A percentile compares a stretch with the other conserved stretches of the same genome.
These are phyloP conservation scores for Cheilinus undulatus DNA, from an alignment of 2,113 vertebrate species.

Conservation along the genomic window DNA sequence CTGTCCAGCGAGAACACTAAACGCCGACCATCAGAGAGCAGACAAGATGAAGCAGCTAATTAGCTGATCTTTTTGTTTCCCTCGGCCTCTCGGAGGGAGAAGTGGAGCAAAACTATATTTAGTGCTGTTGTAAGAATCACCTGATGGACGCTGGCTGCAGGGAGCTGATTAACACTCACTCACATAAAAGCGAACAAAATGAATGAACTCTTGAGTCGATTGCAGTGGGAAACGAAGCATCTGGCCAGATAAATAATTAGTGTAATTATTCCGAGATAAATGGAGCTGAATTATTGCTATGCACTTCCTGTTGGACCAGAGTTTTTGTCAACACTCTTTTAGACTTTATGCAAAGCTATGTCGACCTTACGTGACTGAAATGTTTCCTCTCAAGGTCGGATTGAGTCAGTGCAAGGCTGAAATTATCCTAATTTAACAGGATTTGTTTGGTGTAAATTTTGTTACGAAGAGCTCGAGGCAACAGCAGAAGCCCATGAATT, in stretches of 20 bases:
- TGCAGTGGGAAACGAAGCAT: constrained; percentile 20
- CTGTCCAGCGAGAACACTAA: neutral
- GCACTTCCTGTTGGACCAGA: neutral
- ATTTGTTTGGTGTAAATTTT: neutral
- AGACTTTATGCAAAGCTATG: neutral
- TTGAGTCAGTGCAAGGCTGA: neutral
- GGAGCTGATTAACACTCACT: constrained; percentile 18
- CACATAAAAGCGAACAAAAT: neutral
- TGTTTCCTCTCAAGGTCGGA: neutral
- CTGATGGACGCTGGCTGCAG: constrained; percentile 7
- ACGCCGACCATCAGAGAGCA: constrained; percentile 18
- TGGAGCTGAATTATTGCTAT: neutral
- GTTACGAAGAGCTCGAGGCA: neutral
- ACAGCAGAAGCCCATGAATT: neutral
- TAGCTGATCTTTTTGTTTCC: neutral
- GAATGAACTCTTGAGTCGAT: constrained; percentile 14
- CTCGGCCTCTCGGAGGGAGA: constrained; percentile 4
- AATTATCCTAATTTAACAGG: neutral
- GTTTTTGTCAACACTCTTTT: neutral
- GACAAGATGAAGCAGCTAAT: constrained; percentile 17
- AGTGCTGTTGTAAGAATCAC: constrained; percentile 33
- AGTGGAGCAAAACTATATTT: constrained; percentile 29
- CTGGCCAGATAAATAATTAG: constrained; percentile 18
- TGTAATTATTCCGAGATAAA: constrained; percentile 18
- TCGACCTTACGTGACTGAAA: neutral